phyloP scores from a whole-genome alignment of 2,113 vertebrate species.

The Scomber scombrus region DNA sequence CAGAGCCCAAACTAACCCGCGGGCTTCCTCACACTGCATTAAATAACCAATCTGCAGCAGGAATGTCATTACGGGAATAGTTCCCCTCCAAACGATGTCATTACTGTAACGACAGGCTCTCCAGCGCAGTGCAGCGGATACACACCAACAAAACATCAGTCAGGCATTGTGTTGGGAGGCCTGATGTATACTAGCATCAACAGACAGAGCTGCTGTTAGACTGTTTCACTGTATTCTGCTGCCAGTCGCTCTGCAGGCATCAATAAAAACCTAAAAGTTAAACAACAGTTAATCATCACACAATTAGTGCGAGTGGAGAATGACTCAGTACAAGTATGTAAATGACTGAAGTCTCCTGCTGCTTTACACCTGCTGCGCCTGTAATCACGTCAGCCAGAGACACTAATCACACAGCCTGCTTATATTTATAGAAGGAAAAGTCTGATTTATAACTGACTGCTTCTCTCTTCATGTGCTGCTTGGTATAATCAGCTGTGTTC shows the following conservation, averaged over 20 bases:
- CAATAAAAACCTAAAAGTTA: constrained; percentile 27
- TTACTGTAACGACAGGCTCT: constrained; percentile 50
- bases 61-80: constrained; percentile 47
- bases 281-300: constrained; percentile 30
- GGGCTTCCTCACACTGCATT: constrained; percentile 37
- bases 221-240: neutral
- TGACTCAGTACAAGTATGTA: constrained; percentile 4
- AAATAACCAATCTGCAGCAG: constrained; percentile 60
- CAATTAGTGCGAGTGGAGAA: constrained; percentile 12
- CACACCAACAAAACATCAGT: constrained; percentile 35
- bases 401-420: constrained; percentile 27
- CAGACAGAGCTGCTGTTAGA: neutral
- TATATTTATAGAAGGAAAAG: neutral
- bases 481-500: no score
- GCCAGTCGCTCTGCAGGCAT: constrained; percentile 5
- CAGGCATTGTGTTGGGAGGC: constrained; percentile 36
- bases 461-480: no score
- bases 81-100: constrained; percentile 57
- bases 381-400: constrained; percentile 27
- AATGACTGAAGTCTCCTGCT: neutral
- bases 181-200: neutral
- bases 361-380: constrained; percentile 16
- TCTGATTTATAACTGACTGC: no score
- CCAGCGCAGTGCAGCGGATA: neutral
- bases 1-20: constrained; percentile 26